Evolutionary conservation across 2,888 invertebrate genomes (phyloP).

Genomic region (Idaea aversata): DNA sequence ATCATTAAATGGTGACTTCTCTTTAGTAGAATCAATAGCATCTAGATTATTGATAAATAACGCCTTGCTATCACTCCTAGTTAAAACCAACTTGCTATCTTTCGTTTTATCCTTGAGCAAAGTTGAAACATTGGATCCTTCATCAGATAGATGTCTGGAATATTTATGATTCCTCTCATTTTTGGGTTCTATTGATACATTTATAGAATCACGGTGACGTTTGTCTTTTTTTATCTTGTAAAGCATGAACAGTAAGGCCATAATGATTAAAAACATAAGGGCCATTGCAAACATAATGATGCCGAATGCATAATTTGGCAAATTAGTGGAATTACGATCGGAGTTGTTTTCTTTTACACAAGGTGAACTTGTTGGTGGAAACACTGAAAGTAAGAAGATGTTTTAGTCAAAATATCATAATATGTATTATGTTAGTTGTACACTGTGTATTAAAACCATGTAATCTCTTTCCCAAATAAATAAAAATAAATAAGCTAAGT

Average conservation of each 20-base stretch:
- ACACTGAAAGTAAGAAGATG: background rate
- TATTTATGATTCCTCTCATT: background rate
- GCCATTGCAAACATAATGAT: background rate
- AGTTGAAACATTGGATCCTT: background rate
- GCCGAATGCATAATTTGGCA: background rate
- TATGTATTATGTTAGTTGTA: too few relatives aligned
- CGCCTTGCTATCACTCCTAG: background rate
- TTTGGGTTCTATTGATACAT: conserved; percentile 2
- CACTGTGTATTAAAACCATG: too few relatives aligned
- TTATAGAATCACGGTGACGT: background rate
- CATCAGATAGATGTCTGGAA: background rate
- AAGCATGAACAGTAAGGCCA: background rate
- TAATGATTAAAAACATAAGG: background rate
- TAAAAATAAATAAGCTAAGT: too few relatives aligned
- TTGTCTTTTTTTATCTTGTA: background rate
- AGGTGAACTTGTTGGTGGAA: background rate
- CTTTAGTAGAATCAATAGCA: background rate
- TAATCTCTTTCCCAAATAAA: too few relatives aligned
- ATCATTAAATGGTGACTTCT: background rate
- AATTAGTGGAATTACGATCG: background rate
- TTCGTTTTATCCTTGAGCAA: background rate
- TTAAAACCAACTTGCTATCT: background rate
- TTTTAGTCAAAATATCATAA: too few relatives aligned
- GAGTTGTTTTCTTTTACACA: background rate
- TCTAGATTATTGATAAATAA: background rate